Base-by-base conservation (phyloP, 2,888 invertebrate species). In the Callosobruchus maculatus region DNA sequence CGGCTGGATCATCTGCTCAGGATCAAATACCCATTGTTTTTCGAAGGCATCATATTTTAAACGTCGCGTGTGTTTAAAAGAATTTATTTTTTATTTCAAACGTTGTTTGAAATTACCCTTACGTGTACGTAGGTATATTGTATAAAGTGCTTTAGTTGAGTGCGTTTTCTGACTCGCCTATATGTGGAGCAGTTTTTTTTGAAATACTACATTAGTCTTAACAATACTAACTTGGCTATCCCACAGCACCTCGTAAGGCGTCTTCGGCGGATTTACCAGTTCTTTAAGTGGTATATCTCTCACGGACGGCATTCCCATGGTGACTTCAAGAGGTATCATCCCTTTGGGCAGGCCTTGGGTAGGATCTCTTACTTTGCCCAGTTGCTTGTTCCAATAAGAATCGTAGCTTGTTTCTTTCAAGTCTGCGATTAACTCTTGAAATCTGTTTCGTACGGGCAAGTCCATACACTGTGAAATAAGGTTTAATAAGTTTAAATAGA, bases 361-460 rank as follows among this genome's bases (percentile, higher is more conserved):
- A 21, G 85, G 86, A 83, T 89, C 88, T 71, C 85, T 83, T 18
- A 82, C 80, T 81, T 83, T 87, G 30, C 89, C 89, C 20, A 88
- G 76, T 77, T 86, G 83, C 77, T 86, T 84, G 71, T 87, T 85
- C 88, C 88, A 89, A 74, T 88, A 88, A 20, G 88, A 86, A 49
- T 83, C 83, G 78, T 87, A 88, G n/a, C 86, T 82, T 0, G 89
- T 88, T 76, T 89, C 88, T 78, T 85, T 85, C 71, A 89, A 82
- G 77, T 90, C 89, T 7, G 83, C 82, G n/a, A 88, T 82, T 22
- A 89, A 76, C 67, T 86, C 85, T 81, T 88, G 86, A 77, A 88
- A 89, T 79, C 87, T 82, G n/a, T 87, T 86, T 78, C 84, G 81
- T 18, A 84, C 79, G 2, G 85, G 82, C n/a, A 86, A 87, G 71